phyloP scores from a whole-genome alignment of 2,797 vertebrate genomes.

The Phalanger gymnotis region DNA sequence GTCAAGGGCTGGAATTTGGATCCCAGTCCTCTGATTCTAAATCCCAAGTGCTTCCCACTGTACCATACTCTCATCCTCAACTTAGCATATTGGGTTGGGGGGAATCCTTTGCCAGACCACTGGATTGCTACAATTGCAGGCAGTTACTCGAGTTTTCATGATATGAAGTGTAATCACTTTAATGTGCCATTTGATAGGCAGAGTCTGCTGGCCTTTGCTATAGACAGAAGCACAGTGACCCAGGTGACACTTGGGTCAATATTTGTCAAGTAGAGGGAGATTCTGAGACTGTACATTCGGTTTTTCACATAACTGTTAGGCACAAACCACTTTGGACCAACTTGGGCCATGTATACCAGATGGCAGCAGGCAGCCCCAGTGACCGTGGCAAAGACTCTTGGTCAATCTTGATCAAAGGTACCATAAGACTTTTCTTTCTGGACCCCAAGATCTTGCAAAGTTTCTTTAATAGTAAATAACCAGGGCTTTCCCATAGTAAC shows the following conservation, averaged over 20 bases:
- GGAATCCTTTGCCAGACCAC: too few species aligned
- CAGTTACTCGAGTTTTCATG: not conserved
- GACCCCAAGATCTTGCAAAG: constrained; percentile 69
- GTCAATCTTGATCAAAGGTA: constrained; percentile 77
- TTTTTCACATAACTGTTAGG: constrained; percentile 74
- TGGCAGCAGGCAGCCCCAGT: constrained; percentile 81
- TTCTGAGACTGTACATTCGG: constrained; percentile 73
- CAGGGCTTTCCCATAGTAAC: constrained; percentile 69
- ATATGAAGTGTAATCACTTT: constrained; percentile 31
- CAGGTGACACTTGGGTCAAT: not conserved
- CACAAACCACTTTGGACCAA: constrained; percentile 76
- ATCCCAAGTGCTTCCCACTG: not conserved
- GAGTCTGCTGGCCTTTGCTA: not conserved
- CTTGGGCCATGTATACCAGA: constrained; percentile 82
- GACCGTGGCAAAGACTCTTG: constrained; percentile 79
- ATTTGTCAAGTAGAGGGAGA: not conserved
- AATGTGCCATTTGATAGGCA: not conserved
- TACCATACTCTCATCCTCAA: not conserved
- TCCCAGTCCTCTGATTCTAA: too few species aligned
- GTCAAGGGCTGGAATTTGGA: not conserved
- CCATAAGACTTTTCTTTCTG: constrained; percentile 71
- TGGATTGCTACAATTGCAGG: accelerated
- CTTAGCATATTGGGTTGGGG: not conserved
- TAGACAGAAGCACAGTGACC: not conserved
- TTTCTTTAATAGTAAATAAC: constrained; percentile 68